Percentiles rank a stretch among this genome's conserved stretches.
These are phyloP conservation scores for Coelopa pilipes DNA, from an alignment of 2,888 invertebrate genomes.

Conservation along the genomic window DNA sequence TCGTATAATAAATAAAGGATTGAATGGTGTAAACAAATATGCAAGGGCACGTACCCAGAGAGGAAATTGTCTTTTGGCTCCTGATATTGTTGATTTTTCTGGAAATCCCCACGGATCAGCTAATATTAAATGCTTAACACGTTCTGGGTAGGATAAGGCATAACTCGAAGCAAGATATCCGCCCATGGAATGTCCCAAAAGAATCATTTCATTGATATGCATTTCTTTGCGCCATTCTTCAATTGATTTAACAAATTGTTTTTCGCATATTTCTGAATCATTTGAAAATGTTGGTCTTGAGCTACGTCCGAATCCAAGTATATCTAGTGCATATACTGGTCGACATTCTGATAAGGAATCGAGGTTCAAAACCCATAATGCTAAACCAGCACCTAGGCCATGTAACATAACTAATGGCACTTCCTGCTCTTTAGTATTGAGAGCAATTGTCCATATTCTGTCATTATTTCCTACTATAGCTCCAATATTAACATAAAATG, in stretches of 20 bases:
- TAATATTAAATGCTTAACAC: slow-evolving; percentile 86
- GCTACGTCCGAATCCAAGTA: slow-evolving; percentile 90
- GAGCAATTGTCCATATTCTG: slow-evolving; percentile 72
- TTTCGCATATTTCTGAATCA: slow-evolving; percentile 80
- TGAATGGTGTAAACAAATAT: slow-evolving; percentile 79
- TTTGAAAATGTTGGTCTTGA: slow-evolving; percentile 83
- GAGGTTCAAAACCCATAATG: slow-evolving; percentile 89
- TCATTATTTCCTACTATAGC: slow-evolving; percentile 70
- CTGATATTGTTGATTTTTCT: slow-evolving; percentile 70
- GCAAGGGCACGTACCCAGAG: slow-evolving; percentile 82
- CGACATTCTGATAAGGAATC: slow-evolving; percentile 79
- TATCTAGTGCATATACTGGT: slow-evolving; percentile 88
- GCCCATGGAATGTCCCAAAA: slow-evolving; percentile 92
- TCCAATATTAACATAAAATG: slow-evolving; percentile 77
- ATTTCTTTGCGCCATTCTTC: slow-evolving; percentile 93
- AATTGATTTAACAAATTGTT: slow-evolving; percentile 84
- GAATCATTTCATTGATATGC: slow-evolving; percentile 81
- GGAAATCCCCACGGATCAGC: slow-evolving; percentile 88
- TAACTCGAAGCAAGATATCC: slow-evolving; percentile 88
- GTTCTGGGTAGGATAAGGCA: slow-evolving; percentile 82
- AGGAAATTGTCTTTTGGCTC: slow-evolving; percentile 69
- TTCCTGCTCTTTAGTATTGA: slow-evolving; percentile 70
- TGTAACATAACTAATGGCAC: slow-evolving; percentile 88
- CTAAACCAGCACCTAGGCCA: slow-evolving; percentile 91
- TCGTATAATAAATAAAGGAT: slow-evolving; percentile 87